Conservation (phyloP, 1,140 invertebrate genomes). For the Drosophila kepulauana region DNA sequence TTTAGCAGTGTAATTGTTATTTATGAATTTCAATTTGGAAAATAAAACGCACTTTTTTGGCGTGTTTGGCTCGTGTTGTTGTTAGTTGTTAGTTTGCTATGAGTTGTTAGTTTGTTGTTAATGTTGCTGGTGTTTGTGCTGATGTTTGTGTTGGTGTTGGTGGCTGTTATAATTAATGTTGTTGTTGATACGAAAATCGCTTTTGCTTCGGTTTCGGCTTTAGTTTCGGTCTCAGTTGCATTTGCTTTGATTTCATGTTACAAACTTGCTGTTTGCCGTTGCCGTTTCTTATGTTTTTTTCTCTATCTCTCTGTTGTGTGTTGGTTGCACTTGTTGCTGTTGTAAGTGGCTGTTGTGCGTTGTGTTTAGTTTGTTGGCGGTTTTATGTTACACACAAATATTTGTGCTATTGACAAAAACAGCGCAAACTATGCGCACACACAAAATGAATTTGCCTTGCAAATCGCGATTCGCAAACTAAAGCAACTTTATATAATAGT, state of each 20-base stretch:
- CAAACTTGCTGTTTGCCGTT: constrained; percentile 45
- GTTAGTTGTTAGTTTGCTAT: constrained; percentile 28
- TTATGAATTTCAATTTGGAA: constrained; percentile 32
- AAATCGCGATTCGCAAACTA: constrained; percentile 37
- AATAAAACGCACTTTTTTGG: constrained; percentile 48
- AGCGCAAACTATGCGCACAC: constrained; percentile 42
- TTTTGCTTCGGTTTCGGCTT: constrained; percentile 54
- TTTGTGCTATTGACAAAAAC: constrained; percentile 69
- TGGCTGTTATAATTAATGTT: constrained; percentile 81
- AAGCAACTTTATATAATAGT: constrained; percentile 50
- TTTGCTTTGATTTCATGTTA: constrained; percentile 57
- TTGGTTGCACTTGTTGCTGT: constrained; percentile 50
- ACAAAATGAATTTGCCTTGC: constrained; percentile 71
- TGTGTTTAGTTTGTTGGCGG: constrained; percentile 55
- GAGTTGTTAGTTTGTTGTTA: constrained; percentile 49
- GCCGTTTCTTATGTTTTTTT: too few relatives aligned
- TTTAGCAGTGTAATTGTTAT: constrained; percentile 34
- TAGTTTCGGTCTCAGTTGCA: constrained; percentile 51
- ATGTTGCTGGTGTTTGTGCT: constrained; percentile 17
- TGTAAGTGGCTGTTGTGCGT: neutral
- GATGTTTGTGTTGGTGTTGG: constrained; percentile 28
- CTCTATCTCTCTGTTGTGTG: constrained; percentile 22
- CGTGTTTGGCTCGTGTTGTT: constrained; percentile 53
- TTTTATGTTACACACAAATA: constrained; percentile 82
- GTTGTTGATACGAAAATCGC: constrained; percentile 74